A percentile compares a stretch with the other conserved stretches of the same genome.
Conservation (phyloP, 1,140 invertebrate genomes). For the Lordiphosa stackelbergi region DNA sequence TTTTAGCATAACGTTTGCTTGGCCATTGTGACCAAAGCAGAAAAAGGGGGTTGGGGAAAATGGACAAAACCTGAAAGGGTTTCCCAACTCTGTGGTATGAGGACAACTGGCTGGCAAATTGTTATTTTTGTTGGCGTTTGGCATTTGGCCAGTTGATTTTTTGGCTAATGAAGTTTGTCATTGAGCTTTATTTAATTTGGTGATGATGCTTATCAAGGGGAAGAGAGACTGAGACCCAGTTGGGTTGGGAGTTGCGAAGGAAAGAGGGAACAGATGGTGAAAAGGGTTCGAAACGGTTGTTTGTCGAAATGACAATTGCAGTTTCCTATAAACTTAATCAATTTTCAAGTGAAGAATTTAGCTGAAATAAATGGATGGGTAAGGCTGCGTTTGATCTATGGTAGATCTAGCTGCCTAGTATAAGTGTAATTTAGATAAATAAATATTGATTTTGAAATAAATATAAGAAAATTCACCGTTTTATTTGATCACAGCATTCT, state of each 20-base stretch:
- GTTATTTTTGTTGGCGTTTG: constrained; percentile 64
- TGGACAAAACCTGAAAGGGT: constrained; percentile 1
- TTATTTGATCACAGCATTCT: too few relatives aligned
- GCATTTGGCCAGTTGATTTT: constrained; percentile 69
- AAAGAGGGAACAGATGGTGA: not conserved
- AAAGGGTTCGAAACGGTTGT: constrained; percentile 17
- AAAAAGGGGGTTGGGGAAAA: constrained; percentile 1
- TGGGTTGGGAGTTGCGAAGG: not conserved
- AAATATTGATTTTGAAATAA: too few relatives aligned
- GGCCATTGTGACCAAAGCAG: constrained; percentile 31
- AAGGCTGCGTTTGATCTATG: too few relatives aligned
- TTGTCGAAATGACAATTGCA: not conserved
- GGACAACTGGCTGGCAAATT: constrained; percentile 40
- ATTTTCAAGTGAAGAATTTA: too few relatives aligned
- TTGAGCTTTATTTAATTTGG: constrained; percentile 75
- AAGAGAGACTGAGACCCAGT: too few relatives aligned
- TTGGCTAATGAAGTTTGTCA: constrained; percentile 75
- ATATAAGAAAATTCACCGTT: too few relatives aligned
- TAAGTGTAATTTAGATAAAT: too few relatives aligned
- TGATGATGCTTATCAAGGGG: constrained; percentile 32
- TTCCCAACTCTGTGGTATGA: constrained; percentile 10
- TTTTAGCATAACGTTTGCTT: constrained; percentile 71
- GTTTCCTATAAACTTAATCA: too few relatives aligned
- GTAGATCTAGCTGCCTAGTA: too few relatives aligned
- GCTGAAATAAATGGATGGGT: too few relatives aligned